Base-by-base conservation (phyloP, 2,888 invertebrate genomes). In the Orthosia gothica region DNA sequence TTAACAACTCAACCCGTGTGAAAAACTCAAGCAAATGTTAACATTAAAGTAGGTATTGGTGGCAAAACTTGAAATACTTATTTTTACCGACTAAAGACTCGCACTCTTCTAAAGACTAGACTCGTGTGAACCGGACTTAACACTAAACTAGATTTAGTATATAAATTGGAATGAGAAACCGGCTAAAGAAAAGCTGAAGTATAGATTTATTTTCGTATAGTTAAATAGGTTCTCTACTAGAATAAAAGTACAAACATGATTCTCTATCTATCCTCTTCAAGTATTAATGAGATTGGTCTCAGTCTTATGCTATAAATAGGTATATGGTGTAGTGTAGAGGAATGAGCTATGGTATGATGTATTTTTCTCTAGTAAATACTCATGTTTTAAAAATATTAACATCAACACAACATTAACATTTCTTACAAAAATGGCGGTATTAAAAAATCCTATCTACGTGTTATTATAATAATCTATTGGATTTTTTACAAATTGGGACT, bases 251-350 rank as follows among this genome's bases (percentile, higher is more conserved):
- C 80, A 87, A 85, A 87, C 75, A 84, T 67, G 79, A 81, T 75
- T 76, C 76, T 74, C 74, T 84, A 83, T 74, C 79, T 83, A 84
- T 74, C 67, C 70, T 81, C 69, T 62, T 70, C 66, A 72, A 80
- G 65, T 79, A 82, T 83, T 80, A 85, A 91, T 91, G 92, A 93
- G 92, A 92, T 94, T 94, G 94, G 92, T 93, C 92, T 94, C 94
- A 94, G 94, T 94, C 94, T 94, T 94, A 94, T 91, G 66, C 93
- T 94, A 93, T 91, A 78, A 52, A 76, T 77, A n/a, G n/a, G n/a
- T n/a, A 81, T 84, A 79, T 75, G 74, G 59, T 71, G 68, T 73
- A 62, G 75, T 84, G 82, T 81, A 76, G 66, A 86, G 81, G 81
- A 86, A 88, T 88, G 81, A 84, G 76, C 61, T 87, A 86, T 75